Evolutionary conservation across 1,140 invertebrate species (phyloP), one percentile per base, ranked within the genome.

Genomic region (Arion vulgaris): DNA sequence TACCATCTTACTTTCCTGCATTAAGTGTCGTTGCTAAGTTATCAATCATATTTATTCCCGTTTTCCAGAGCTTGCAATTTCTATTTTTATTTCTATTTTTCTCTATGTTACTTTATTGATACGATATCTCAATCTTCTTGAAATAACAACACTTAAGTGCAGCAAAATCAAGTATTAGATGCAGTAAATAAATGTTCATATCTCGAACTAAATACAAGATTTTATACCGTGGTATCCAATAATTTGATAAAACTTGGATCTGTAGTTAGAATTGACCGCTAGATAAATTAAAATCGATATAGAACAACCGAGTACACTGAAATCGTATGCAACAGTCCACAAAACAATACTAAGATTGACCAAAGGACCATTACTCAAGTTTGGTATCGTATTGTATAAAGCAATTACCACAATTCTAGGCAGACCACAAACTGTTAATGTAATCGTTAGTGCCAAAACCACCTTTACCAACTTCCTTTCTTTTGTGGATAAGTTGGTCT

Each of bases 231-330:
- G n/a, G n/a, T 45, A 57, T 26, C 51, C 51, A 57, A 57, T 2
- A 11, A 17, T 15, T 23, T 57, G 51, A 23, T 66, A 66, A 32
- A 51, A 34, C 19, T 4, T 53, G 15, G 17, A 11, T 51, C 73
- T 75, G 49, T 45, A 75, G 19, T 75, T 75, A 53, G 73, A 51
- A 36, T 75, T 75, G 32, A 75, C 45, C 5, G 15, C 28, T 28
- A 39, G 41, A 49, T 75, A 75, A 1, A 75, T 45, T 1, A 34
- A 2, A 13, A 75, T 34, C 4, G 38, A 39, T 1, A 45, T 28
- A 32, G 73, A 75, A 53, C 73, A 53, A 1, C 41, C 41, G 2
- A 75, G 23, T 1, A 34, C 17, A 34, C 45, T 34, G 26, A 51
- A 75, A 51, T 32, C n/a, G 23, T 53, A 26, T 1, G 73, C 23